Conservation (phyloP, 2,888 invertebrate genomes). For the Neria commutata region DNA sequence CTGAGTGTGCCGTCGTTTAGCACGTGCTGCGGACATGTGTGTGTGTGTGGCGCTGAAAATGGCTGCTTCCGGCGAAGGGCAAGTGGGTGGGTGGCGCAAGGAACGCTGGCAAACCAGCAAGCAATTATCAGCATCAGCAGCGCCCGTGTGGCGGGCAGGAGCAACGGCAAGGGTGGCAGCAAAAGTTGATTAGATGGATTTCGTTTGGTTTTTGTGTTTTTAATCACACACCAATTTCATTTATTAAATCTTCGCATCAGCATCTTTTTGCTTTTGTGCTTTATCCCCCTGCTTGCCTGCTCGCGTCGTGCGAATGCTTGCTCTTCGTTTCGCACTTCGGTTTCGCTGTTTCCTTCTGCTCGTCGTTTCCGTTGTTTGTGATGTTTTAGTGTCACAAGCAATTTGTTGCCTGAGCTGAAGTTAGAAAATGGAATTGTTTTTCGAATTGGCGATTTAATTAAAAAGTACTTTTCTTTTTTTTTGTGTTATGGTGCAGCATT, state of each 20-base stretch:
- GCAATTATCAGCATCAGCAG: neutral
- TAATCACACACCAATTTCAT: conserved; percentile 63
- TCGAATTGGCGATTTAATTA: conserved; percentile 55
- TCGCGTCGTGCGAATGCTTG: neutral
- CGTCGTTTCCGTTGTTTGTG: neutral
- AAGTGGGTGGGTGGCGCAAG: conserved; percentile 18
- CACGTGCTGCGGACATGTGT: no score
- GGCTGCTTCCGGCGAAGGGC: conserved; percentile 36
- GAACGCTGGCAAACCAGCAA: conserved; percentile 2
- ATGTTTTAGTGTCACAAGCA: conserved; percentile 50
- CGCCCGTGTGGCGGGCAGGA: conserved; percentile 4
- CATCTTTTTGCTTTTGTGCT: conserved; percentile 50
- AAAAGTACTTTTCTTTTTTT: conserved; percentile 47
- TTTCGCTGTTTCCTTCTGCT: neutral
- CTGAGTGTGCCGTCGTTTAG: neutral
- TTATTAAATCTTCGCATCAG: conserved; percentile 61
- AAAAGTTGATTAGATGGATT: conserved; percentile 62
- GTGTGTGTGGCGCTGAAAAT: conserved; percentile 34
- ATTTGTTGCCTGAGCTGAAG: conserved; percentile 39
- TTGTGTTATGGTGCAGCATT: conserved; percentile 37
- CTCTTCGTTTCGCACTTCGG: no score
- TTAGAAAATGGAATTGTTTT: conserved; percentile 55
- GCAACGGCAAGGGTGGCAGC: conserved; percentile 35
- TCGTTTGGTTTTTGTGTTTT: conserved; percentile 62
- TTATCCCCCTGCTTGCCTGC: conserved; percentile 20